phyloP scores from a whole-genome alignment of 1,140 invertebrate species.

The Geopemphigus sp. region DNA sequence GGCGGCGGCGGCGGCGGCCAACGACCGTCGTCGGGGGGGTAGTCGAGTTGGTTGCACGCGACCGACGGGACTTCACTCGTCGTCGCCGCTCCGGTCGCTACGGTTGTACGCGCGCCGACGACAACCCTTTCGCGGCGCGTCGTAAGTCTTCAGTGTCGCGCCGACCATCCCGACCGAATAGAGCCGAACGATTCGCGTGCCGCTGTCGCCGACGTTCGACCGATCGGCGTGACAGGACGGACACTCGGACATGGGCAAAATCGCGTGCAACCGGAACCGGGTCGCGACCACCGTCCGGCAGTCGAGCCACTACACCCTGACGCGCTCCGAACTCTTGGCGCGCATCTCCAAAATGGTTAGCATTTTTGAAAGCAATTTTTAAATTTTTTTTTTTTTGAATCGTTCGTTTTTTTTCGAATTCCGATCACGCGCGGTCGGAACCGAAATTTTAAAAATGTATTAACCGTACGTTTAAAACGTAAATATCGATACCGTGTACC shows the following conservation, averaged over 20 bases:
- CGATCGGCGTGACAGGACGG: neutral
- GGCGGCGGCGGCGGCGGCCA: no score
- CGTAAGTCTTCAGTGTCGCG: conserved; percentile 39
- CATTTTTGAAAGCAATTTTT: neutral
- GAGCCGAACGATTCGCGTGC: neutral
- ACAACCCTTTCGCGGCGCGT: conserved; percentile 2
- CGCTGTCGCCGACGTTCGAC: neutral
- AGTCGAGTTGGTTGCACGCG: conserved; percentile 7
- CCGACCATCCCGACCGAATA: conserved; percentile 5
- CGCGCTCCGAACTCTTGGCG: conserved; percentile 29
- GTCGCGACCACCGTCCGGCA: conserved; percentile 26
- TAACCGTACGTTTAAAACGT: no score
- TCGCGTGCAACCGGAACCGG: conserved; percentile 43
- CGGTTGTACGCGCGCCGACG: neutral
- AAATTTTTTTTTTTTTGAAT: neutral
- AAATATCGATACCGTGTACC: no score
- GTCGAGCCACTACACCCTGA: conserved; percentile 5
- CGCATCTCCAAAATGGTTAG: conserved; percentile 47
- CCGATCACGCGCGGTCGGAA: no score
- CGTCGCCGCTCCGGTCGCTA: neutral
- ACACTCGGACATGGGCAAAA: conserved; percentile 16
- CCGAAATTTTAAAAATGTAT: no score
- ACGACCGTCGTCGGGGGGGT: neutral
- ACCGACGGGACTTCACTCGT: conserved; percentile 7
- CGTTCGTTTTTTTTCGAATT: no score